Evolutionary conservation across 1,140 invertebrate species (phyloP).

Genomic region (Dendrolimus kikuchii): DNA sequence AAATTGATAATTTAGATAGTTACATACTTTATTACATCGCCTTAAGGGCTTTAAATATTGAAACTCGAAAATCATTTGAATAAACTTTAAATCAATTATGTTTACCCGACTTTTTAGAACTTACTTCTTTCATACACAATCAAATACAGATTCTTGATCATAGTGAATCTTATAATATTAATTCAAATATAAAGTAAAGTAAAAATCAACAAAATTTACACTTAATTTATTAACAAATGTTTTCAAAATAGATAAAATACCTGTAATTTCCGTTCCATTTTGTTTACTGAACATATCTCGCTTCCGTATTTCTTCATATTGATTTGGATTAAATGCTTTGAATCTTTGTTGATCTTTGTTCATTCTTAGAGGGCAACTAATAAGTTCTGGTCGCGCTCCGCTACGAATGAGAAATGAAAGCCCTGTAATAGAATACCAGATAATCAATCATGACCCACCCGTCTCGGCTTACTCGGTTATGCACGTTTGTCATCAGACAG

Average conservation of each 20-base stretch:
- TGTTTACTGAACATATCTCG: constrained; percentile 29
- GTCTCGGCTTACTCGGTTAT: constrained; percentile 54
- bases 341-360: constrained; percentile 26
- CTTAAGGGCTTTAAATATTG: no score
- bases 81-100: no score
- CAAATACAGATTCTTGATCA: no score
- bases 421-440: constrained; percentile 48
- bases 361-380: constrained; percentile 15
- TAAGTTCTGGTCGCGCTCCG: constrained; percentile 4
- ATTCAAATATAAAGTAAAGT: no score
- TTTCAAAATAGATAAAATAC: constrained; percentile 16
- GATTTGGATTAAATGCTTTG: constrained; percentile 33
- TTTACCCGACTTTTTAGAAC: no score
- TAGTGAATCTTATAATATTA: no score
- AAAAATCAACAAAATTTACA: no score
- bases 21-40: no score
- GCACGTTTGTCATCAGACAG: constrained; percentile 39
- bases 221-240: no score
- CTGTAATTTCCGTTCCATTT: constrained; percentile 29
- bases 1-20: no score
- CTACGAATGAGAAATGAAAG: constrained; percentile 25
- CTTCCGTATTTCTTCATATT: constrained; percentile 24
- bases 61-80: no score
- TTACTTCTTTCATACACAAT: no score
- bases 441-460: constrained; percentile 63